phyloP scores from a whole-genome alignment of 1,140 invertebrate species.

The Anastatus disparis region DNA sequence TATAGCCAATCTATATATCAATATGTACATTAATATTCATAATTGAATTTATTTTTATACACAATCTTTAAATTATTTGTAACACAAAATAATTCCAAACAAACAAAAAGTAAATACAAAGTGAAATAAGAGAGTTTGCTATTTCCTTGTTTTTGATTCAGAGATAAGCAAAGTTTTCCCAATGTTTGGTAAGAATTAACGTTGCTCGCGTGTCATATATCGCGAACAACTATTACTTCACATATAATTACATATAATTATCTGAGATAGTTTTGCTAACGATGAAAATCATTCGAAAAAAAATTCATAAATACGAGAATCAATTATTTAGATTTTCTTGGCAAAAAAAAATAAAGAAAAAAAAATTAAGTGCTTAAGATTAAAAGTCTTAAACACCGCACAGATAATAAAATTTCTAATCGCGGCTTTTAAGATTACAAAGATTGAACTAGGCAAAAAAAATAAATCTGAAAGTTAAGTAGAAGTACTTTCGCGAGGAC shows the following conservation, averaged over 20 bases:
- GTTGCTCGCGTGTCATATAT: background rate
- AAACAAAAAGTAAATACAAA: no score
- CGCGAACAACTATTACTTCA: background rate
- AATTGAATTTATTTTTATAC: no score
- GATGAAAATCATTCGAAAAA: background rate
- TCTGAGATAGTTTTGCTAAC: background rate
- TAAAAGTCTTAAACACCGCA: background rate
- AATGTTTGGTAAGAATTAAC: background rate
- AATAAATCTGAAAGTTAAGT: background rate
- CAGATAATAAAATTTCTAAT: constrained; percentile 28
- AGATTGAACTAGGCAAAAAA: background rate
- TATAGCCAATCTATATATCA: no score
- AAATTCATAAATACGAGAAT: no score
- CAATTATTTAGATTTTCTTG: no score
- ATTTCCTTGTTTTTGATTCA: no score
- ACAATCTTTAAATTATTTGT: no score
- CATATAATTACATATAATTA: background rate
- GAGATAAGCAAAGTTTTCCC: background rate
- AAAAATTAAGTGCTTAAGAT: background rate
- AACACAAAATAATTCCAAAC: no score
- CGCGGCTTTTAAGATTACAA: background rate
- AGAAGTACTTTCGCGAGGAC: background rate
- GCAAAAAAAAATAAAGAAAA: background rate
- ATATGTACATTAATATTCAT: no score
- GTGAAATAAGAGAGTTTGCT: no score